Percentiles rank a stretch among this genome's conserved stretches.
Evolutionary conservation across 1,140 invertebrate genomes (phyloP).

Genomic region (Drosophila orosa): DNA sequence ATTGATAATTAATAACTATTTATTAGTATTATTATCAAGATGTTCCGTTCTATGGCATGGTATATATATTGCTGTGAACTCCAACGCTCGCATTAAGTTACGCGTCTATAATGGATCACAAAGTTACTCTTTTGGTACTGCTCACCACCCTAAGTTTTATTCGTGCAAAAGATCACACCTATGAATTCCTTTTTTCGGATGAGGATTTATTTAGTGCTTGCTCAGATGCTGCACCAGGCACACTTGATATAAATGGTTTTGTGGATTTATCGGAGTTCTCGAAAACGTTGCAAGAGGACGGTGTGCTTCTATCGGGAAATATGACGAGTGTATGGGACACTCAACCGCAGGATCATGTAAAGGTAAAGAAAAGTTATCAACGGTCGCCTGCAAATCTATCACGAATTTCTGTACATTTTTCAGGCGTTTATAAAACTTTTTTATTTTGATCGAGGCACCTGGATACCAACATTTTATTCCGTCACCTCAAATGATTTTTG

Average conservation of each 20-base stretch:
- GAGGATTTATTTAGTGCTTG: conserved; percentile 7
- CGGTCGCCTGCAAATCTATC: background rate
- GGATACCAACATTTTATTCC: conserved; percentile 16
- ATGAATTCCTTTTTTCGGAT: background rate
- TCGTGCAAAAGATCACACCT: background rate
- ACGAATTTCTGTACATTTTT: background rate
- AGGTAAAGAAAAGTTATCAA: background rate
- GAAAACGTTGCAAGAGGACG: background rate
- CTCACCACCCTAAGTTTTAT: background rate
- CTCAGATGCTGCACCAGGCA: background rate
- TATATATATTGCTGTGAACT: conserved; percentile 2
- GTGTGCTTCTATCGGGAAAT: background rate
- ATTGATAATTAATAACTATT: too few relatives aligned
- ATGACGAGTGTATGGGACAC: background rate
- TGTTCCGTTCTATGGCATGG: background rate
- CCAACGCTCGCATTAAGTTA: too few relatives aligned
- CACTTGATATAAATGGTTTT: background rate
- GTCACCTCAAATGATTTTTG: conserved; percentile 3
- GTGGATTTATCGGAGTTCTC: background rate
- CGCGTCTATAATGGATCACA: background rate
- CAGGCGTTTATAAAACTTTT: background rate
- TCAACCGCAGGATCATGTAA: background rate
- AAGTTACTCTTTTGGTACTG: background rate
- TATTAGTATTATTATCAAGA: background rate
- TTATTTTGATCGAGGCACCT: background rate